Conservation (phyloP, 1,140 invertebrate genomes). For the Berghia stephanieae region DNA sequence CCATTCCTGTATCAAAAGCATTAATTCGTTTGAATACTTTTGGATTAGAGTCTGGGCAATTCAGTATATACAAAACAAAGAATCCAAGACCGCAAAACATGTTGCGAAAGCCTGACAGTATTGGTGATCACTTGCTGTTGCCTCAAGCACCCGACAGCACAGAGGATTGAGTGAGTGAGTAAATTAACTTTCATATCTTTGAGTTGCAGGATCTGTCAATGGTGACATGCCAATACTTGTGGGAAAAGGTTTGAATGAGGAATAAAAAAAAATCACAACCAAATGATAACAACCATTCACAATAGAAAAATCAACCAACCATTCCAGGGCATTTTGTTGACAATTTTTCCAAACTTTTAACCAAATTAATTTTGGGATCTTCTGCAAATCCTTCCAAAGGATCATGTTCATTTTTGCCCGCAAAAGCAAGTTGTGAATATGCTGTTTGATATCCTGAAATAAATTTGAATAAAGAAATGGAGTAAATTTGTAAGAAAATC, state of each 20-base stretch:
- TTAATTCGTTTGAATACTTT: too few species aligned
- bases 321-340: conserved; percentile 73
- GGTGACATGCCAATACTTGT: neutral
- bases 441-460: conserved; percentile 86
- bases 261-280: neutral
- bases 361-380: conserved; percentile 78
- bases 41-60: too few species aligned
- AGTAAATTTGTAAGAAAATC: too few species aligned
- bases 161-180: too few species aligned
- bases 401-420: conserved; percentile 79
- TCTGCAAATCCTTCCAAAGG: conserved; percentile 74
- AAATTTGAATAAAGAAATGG: too few species aligned
- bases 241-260: neutral
- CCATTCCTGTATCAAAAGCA: too few species aligned
- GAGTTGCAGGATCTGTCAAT: neutral
- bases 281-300: conserved; percentile 13
- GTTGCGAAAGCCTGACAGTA: too few species aligned
- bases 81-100: too few species aligned
- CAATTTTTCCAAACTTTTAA: conserved; percentile 75
- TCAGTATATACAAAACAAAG: too few species aligned
- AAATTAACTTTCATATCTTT: too few species aligned
- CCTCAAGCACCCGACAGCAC: too few species aligned
- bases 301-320: conserved; percentile 61
- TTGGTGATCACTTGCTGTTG: too few species aligned
- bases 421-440: conserved; percentile 88